A percentile compares a stretch with the other conserved stretches of the same genome.
These are phyloP conservation scores for Brachyhypopomus occidentalis DNA, from an alignment of 2,113 vertebrate species.

Conservation along the genomic window DNA sequence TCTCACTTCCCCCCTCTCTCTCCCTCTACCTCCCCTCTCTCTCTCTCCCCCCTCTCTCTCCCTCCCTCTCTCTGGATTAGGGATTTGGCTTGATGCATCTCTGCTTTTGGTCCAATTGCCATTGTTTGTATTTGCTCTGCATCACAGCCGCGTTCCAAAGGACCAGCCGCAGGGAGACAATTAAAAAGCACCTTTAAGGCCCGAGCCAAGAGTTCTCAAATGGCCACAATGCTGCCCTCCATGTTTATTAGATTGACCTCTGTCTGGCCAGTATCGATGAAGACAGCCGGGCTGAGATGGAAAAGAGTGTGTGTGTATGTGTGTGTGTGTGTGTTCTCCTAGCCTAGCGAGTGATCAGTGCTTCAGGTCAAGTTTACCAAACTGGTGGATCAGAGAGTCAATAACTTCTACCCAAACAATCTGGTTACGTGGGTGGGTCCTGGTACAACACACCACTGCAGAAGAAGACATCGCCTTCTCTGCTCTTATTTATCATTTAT, in stretches of 20 bases:
- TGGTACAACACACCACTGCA: slow-evolving; percentile 67
- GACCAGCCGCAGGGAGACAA: slow-evolving; percentile 73
- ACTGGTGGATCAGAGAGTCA: slow-evolving; percentile 78
- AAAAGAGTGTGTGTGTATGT: slow-evolving; percentile 46
- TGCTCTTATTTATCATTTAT: slow-evolving; percentile 83
- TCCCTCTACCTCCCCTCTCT: too few species aligned
- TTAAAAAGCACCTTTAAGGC: slow-evolving; percentile 76
- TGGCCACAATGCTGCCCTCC: slow-evolving; percentile 73
- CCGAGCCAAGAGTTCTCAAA: slow-evolving; percentile 71
- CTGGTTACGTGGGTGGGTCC: slow-evolving; percentile 69
- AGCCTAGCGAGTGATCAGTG: slow-evolving; percentile 64
- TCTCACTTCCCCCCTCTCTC: too few species aligned
- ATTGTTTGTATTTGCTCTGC: slow-evolving; percentile 54
- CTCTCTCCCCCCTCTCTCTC: too few species aligned
- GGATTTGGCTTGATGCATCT: slow-evolving; percentile 28
- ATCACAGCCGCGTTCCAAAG: slow-evolving; percentile 58
- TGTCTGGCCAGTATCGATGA: slow-evolving; percentile 76
- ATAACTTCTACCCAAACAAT: slow-evolving; percentile 73
- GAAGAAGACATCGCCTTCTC: slow-evolving; percentile 68
- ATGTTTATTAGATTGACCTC: slow-evolving; percentile 83
- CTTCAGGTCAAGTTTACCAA: slow-evolving; percentile 81
- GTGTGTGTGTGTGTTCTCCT: slow-evolving; percentile 63
- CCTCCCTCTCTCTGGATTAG: neutral
- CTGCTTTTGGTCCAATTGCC: slow-evolving; percentile 40
- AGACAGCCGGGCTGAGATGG: slow-evolving; percentile 63